Percentiles rank a stretch among this genome's conserved stretches.
Evolutionary conservation across 2,888 invertebrate species (phyloP).

Genomic region (Trilocha varians): DNA sequence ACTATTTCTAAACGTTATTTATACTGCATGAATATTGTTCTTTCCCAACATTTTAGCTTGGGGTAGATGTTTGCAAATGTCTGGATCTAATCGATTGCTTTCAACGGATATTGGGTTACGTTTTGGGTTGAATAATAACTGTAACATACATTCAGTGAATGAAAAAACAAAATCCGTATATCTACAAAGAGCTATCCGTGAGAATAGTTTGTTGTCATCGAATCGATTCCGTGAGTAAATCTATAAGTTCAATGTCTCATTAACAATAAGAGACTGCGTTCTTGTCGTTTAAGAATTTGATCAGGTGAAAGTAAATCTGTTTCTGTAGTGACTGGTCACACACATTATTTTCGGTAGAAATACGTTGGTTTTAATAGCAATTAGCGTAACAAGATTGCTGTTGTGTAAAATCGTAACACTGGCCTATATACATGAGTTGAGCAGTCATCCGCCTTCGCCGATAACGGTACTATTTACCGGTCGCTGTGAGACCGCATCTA

Average conservation of each 20-base stretch:
- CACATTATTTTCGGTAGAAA: background rate
- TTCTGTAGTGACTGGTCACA: background rate
- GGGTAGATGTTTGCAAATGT: conserved; percentile 30
- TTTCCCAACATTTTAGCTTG: background rate
- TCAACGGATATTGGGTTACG: too few species aligned
- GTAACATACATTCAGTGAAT: conserved; percentile 2
- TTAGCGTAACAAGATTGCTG: conserved; percentile 1
- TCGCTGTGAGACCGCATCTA: background rate
- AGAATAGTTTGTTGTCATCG: background rate
- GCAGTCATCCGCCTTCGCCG: conserved; percentile 54
- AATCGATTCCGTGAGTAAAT: conserved; percentile 1
- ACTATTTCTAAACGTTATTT: background rate
- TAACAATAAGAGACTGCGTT: conserved; percentile 3
- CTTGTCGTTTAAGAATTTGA: background rate
- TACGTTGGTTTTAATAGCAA: background rate
- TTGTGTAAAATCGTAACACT: conserved; percentile 37
- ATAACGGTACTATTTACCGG: conserved; percentile 47
- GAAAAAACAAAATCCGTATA: conserved; percentile 11
- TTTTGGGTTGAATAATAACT: conserved; percentile 9
- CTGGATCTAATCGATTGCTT: conserved; percentile 38
- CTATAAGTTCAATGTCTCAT: conserved; percentile 1
- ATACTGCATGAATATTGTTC: background rate
- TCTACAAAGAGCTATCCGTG: background rate
- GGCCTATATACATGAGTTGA: conserved; percentile 49
- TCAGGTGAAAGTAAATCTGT: too few species aligned